These are phyloP conservation scores for Macropus fuliginosus DNA, from an alignment of 2,797 vertebrate species.

Conservation along the genomic window DNA sequence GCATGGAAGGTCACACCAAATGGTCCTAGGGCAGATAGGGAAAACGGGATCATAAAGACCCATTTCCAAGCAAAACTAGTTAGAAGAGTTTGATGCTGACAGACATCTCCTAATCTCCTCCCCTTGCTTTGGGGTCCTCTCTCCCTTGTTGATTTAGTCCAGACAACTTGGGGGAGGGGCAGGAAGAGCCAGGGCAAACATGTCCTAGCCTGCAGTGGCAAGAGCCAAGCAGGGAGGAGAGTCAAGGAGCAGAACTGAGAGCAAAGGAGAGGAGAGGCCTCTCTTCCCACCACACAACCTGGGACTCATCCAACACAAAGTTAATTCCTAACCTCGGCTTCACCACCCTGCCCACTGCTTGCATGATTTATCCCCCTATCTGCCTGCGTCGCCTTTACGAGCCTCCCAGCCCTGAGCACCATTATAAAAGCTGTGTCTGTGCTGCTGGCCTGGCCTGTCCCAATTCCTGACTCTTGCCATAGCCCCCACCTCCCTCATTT, in stretches of 20 bases:
- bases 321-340: slow-evolving; percentile 88
- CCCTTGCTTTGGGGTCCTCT: slow-evolving; percentile 64
- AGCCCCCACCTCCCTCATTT: slow-evolving; percentile 76
- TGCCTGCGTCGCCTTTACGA: slow-evolving; percentile 85
- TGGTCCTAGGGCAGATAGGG: neutral
- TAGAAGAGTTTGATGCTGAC: slow-evolving; percentile 51
- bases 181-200: slow-evolving; percentile 71
- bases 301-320: slow-evolving; percentile 88
- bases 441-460: slow-evolving; percentile 76
- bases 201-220: slow-evolving; percentile 76
- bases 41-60: slow-evolving; percentile 20
- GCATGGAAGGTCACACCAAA: slow-evolving; percentile 18
- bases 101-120: slow-evolving; percentile 55
- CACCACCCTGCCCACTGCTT: slow-evolving; percentile 86
- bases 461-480: slow-evolving; percentile 64
- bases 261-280: slow-evolving; percentile 82
- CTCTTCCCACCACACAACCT: slow-evolving; percentile 85
- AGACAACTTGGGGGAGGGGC: slow-evolving; percentile 75
- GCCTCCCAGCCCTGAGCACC: slow-evolving; percentile 82
- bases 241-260: slow-evolving; percentile 72
- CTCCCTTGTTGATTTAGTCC: slow-evolving; percentile 75
- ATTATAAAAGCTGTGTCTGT: slow-evolving; percentile 87
- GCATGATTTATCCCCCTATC: slow-evolving; percentile 88
- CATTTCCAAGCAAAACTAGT: slow-evolving; percentile 33
- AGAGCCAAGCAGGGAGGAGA: slow-evolving; percentile 75